Evolutionary conservation across 2,113 vertebrate genomes (phyloP).

Genomic region (Ceratotherium simum): DNA sequence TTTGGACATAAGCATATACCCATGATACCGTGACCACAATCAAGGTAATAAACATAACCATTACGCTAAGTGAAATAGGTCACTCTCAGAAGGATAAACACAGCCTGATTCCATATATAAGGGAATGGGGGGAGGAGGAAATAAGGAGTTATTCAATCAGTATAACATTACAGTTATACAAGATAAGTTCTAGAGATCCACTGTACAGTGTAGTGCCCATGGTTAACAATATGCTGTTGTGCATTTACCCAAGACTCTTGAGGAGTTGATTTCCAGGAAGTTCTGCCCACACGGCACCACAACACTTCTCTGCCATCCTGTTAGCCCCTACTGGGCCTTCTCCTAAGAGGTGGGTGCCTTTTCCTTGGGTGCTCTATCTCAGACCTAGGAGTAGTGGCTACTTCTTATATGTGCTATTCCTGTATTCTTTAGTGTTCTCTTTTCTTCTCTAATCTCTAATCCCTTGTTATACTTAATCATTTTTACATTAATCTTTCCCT

Average conservation of each 20-base stretch:
- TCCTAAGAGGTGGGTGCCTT: fast-evolving
- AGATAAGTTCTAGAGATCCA: neutral
- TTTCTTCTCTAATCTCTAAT: neutral
- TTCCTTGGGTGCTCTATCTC: neutral
- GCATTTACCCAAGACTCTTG: neutral
- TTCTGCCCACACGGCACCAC: neutral
- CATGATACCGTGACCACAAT: neutral
- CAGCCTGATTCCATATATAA: neutral
- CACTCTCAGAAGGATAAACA: neutral
- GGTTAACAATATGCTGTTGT: neutral
- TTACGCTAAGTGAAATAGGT: neutral
- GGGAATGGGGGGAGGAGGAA: neutral
- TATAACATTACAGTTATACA: neutral
- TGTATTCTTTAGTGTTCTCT: neutral
- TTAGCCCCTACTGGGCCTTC: too few species aligned
- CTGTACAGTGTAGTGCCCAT: neutral
- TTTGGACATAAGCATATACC: neutral
- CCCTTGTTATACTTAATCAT: neutral
- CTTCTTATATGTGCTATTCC: too few species aligned
- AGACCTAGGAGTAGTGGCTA: neutral
- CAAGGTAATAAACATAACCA: neutral
- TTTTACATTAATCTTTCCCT: neutral
- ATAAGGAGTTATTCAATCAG: neutral
- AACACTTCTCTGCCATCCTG: neutral
- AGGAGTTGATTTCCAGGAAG: neutral